Conservation (phyloP, 2,113 vertebrate genomes). For the Procavia capensis region DNA sequence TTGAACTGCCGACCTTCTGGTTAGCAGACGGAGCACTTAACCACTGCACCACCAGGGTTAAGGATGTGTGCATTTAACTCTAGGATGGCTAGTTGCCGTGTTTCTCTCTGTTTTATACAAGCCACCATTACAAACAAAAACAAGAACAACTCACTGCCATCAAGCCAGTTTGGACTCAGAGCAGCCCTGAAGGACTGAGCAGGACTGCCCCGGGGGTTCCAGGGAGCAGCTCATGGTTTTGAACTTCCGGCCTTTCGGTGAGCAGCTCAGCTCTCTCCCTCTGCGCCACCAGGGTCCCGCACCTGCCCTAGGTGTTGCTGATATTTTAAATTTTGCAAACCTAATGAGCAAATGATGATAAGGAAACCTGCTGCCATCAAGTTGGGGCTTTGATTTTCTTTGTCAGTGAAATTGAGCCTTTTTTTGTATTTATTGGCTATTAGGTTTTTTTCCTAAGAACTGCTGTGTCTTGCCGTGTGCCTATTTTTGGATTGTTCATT, state of each 20-base stretch:
- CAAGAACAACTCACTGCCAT: no score
- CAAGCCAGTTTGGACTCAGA: no score
- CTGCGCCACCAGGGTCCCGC: not conserved
- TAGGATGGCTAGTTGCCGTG: not conserved
- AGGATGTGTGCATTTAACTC: not conserved
- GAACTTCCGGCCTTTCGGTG: no score
- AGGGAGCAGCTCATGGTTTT: no score
- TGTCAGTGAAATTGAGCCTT: not conserved
- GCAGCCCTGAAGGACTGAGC: no score
- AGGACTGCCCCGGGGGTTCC: no score
- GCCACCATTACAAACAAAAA: not conserved
- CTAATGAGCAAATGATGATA: not conserved
- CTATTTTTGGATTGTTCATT: not conserved
- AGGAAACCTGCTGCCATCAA: no score
- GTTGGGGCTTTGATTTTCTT: not conserved
- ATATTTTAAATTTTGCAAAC: not conserved
- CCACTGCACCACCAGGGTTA: no score
- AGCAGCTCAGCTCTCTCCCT: no score
- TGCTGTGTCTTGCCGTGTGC: not conserved
- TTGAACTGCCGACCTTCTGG: no score
- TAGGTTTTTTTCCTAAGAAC: not conserved
- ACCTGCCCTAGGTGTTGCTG: not conserved
- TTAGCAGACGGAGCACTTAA: no score
- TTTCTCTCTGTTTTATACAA: not conserved
- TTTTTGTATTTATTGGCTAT: not conserved